Conservation (phyloP, 1,140 invertebrate species). For the Marisa cornuarietis region DNA sequence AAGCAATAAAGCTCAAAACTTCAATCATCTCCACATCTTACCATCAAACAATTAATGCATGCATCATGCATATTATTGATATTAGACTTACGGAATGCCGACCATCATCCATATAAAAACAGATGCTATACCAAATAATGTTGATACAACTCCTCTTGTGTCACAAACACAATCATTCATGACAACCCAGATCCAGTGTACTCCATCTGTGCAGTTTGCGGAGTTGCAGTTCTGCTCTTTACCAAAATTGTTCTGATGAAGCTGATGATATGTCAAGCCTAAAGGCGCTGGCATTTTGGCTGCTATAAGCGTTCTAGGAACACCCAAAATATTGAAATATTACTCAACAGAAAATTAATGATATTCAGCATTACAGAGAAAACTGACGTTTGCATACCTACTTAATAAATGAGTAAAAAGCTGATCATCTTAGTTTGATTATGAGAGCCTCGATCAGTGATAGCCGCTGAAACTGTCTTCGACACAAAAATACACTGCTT, state of each 20-base stretch:
- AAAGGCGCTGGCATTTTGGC: conserved; percentile 22
- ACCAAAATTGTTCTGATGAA: not conserved
- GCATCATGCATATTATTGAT: not conserved
- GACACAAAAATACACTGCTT: too few species aligned
- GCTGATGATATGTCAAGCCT: conserved; percentile 20
- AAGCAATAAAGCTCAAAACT: too few species aligned
- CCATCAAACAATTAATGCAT: too few species aligned
- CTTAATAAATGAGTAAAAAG: too few species aligned
- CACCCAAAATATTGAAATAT: too few species aligned
- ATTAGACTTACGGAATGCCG: conserved; percentile 50
- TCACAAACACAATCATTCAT: conserved; percentile 47
- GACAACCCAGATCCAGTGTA: conserved; percentile 49
- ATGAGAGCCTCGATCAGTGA: too few species aligned
- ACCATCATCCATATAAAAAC: conserved; percentile 50
- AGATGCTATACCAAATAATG: conserved; percentile 45
- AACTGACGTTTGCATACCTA: too few species aligned
- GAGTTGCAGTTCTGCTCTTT: not conserved
- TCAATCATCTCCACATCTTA: too few species aligned
- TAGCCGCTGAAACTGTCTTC: too few species aligned
- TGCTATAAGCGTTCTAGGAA: not conserved
- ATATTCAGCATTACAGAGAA: too few species aligned
- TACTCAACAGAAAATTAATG: too few species aligned
- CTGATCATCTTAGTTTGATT: too few species aligned
- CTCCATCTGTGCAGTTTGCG: conserved; percentile 40
- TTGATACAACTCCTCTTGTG: conserved; percentile 36